These are phyloP conservation scores for western clawed frog (Xenopus tropicalis) DNA, from an alignment of 2,113 vertebrate genomes.

Conservation along the genomic window DNA sequence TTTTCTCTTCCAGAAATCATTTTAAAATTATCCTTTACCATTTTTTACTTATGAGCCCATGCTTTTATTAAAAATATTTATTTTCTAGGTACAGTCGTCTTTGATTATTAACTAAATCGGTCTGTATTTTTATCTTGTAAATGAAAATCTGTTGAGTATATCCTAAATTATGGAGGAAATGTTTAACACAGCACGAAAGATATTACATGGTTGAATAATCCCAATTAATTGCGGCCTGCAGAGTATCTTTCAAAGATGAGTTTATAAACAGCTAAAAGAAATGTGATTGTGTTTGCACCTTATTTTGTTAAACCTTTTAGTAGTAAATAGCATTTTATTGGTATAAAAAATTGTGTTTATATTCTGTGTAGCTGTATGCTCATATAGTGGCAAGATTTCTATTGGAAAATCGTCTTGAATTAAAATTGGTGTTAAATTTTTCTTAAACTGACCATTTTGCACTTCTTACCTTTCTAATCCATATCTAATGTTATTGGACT, in stretches of 20 bases:
- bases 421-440: no score
- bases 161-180: constrained; percentile 16
- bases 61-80: not conserved
- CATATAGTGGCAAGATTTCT: no score
- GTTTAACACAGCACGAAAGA: constrained; percentile 20
- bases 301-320: not conserved
- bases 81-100: not conserved
- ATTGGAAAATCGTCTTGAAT: no score
- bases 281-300: not conserved
- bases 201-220: constrained; percentile 21
- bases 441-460: no score
- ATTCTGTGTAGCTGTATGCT: no score
- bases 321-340: no score
- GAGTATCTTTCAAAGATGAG: constrained; percentile 10
- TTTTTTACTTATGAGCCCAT: not conserved
- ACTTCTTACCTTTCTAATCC: no score
- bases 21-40: not conserved
- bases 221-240: constrained; percentile 12
- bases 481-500: no score
- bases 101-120: constrained; percentile 8
- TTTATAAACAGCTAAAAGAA: not conserved
- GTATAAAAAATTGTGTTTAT: no score
- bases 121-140: constrained; percentile 15
- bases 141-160: constrained; percentile 21
- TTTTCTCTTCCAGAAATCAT: not conserved